phyloP scores from a whole-genome alignment of 2,113 vertebrate genomes.

The Salvelinus sp. region DNA sequence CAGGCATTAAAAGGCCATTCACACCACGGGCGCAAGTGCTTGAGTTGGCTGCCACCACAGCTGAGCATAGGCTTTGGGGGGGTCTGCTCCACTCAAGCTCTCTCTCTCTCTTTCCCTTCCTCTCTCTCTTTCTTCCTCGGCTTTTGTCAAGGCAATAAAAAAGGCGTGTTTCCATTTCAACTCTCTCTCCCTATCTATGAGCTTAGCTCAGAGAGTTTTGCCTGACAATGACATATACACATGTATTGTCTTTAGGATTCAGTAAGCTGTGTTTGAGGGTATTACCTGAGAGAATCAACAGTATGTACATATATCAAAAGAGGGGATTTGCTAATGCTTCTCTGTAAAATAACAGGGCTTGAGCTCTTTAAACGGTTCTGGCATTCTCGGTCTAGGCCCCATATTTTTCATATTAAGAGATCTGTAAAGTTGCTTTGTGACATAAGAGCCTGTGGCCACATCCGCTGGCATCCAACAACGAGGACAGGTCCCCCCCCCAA shows the following conservation, averaged over 20 bases:
- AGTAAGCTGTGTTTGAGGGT: slow-evolving; percentile 31
- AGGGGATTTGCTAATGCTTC: slow-evolving; percentile 44
- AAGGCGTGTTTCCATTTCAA: slow-evolving; percentile 54
- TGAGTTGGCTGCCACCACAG: slow-evolving; percentile 62
- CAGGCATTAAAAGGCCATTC: slow-evolving; percentile 74
- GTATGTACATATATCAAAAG: slow-evolving; percentile 28
- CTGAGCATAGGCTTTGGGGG: slow-evolving; percentile 25
- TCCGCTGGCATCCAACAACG: slow-evolving; percentile 21
- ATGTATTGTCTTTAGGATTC: slow-evolving; percentile 14
- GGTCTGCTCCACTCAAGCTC: not conserved
- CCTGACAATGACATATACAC: slow-evolving; percentile 43
- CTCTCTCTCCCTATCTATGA: slow-evolving; percentile 39
- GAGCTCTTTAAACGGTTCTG: slow-evolving; percentile 24
- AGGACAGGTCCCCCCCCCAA: slow-evolving; percentile 8
- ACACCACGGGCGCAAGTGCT: slow-evolving; percentile 59
- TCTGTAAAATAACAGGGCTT: slow-evolving; percentile 46
- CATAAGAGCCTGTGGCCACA: slow-evolving; percentile 24
- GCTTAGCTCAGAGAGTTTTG: slow-evolving; percentile 20
- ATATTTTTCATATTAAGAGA: slow-evolving; percentile 57
- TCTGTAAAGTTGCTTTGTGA: slow-evolving; percentile 44
- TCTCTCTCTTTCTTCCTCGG: slow-evolving; percentile 8
- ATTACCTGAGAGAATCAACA: slow-evolving; percentile 55
- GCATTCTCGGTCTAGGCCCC: slow-evolving; percentile 19
- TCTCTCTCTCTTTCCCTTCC: slow-evolving; percentile 3
- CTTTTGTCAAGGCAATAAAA: slow-evolving; percentile 57